Percentiles rank a stretch among this genome's conserved stretches.
Evolutionary conservation across 2,113 vertebrate species (phyloP).

Genomic region (Numida meleagris): DNA sequence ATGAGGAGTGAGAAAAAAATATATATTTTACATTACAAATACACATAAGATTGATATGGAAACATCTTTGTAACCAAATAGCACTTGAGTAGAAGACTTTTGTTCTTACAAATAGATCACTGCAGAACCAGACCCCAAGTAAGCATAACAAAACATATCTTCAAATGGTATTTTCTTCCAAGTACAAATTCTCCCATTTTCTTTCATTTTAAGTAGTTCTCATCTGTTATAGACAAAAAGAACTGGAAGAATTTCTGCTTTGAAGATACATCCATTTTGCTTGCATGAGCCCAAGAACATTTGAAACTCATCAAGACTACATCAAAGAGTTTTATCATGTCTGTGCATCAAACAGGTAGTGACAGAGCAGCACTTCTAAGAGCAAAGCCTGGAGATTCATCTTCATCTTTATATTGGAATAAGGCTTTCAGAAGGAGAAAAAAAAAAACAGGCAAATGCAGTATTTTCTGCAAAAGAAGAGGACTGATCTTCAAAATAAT

Average conservation of each 20-base stretch:
- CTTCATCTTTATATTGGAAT: slow-evolving; percentile 9
- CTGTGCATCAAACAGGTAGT: slow-evolving; percentile 4
- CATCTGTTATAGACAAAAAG: slow-evolving; percentile 4
- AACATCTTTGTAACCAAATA: not conserved
- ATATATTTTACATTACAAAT: not conserved
- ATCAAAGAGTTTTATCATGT: slow-evolving; percentile 59
- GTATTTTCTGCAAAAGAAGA: not conserved
- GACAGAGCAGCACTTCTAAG: not conserved
- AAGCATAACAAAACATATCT: not conserved
- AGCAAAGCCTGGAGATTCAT: not conserved
- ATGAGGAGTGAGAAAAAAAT: not conserved
- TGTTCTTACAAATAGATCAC: not conserved
- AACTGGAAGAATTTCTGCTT: slow-evolving; percentile 36
- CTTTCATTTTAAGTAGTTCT: not conserved
- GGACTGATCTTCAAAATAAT: not conserved
- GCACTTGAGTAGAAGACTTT: not conserved
- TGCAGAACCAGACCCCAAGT: not conserved
- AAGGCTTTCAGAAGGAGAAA: slow-evolving; percentile 7
- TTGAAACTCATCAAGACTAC: slow-evolving; percentile 42
- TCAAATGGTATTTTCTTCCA: not conserved
- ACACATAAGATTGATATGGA: not conserved
- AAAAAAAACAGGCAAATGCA: not conserved
- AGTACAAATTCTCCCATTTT: not conserved
- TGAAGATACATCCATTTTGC: slow-evolving; percentile 53
- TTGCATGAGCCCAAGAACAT: slow-evolving; percentile 30